These are phyloP conservation scores for Mixornis gularis DNA, from an alignment of 2,113 vertebrate genomes.

Conservation along the genomic window DNA sequence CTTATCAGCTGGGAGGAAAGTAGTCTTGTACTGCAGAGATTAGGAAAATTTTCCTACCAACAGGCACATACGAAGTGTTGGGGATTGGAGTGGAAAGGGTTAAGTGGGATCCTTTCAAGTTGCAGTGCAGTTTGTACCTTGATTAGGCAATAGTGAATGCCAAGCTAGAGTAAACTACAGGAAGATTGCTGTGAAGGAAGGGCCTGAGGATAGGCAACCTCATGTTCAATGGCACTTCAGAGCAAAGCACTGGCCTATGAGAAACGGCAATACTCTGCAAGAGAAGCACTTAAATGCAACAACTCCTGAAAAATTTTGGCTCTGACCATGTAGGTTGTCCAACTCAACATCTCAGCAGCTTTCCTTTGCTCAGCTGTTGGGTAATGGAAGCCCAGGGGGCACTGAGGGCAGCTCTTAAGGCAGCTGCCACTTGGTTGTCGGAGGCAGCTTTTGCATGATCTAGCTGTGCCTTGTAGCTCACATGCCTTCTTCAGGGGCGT, in stretches of 20 bases:
- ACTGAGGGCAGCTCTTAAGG: not conserved
- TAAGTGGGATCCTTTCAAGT: not conserved
- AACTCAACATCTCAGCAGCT: accelerated
- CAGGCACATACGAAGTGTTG: not conserved
- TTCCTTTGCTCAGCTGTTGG: not conserved
- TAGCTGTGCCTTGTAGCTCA: not conserved
- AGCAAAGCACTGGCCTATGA: not conserved
- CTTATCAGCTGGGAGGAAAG: not conserved
- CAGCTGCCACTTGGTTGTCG: accelerated
- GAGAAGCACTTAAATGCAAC: not conserved
- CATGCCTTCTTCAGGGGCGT: not conserved
- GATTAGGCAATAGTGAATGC: not conserved
- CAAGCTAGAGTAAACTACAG: not conserved
- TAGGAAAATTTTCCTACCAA: not conserved
- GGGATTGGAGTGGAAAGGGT: not conserved
- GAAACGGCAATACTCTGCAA: not conserved
- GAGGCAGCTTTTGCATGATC: not conserved
- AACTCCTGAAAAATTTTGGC: not conserved
- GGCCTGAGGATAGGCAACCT: not conserved
- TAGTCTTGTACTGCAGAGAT: not conserved
- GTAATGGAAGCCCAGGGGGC: not conserved
- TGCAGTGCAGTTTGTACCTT: not conserved
- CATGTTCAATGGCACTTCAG: not conserved
- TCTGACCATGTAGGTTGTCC: accelerated
- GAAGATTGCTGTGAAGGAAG: not conserved